Conservation (phyloP, 2,797 vertebrate species). For the Gobio occitaniae region DNA sequence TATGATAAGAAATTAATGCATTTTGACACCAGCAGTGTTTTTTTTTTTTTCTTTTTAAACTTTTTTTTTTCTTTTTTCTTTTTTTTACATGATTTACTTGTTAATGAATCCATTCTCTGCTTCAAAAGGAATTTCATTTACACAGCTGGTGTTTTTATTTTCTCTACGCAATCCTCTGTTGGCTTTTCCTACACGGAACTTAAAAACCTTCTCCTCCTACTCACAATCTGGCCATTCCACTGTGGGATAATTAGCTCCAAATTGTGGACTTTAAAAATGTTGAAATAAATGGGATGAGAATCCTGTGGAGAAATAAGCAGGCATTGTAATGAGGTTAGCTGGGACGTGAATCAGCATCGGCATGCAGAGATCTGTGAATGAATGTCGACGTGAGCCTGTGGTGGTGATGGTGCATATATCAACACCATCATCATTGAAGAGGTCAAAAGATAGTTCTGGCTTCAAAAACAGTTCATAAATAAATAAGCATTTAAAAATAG, state of each 20-base stretch:
- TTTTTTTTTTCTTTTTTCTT: too few species aligned
- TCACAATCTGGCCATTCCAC: constrained; percentile 36
- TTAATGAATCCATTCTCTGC: constrained; percentile 16
- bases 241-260: constrained; percentile 45
- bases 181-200: neutral
- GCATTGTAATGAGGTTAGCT: constrained; percentile 40
- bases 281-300: constrained; percentile 28
- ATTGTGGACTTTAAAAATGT: constrained; percentile 45
- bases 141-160: constrained; percentile 17
- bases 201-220: constrained; percentile 12
- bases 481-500: constrained; percentile 27
- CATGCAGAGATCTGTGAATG: constrained; percentile 32
- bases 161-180: constrained; percentile 15
- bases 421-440: constrained; percentile 36
- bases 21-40: constrained; percentile 19
- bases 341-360: constrained; percentile 40
- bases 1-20: constrained; percentile 19
- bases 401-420: constrained; percentile 36
- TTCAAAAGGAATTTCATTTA: constrained; percentile 30
- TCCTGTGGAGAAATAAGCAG: constrained; percentile 31
- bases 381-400: constrained; percentile 10
- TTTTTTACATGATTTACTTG: neutral
- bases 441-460: constrained; percentile 40
- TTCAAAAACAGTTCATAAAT: constrained; percentile 34
- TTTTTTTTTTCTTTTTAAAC: neutral